Conservation (phyloP, 2,797 vertebrate species). For the Bovichtus variegatus region DNA sequence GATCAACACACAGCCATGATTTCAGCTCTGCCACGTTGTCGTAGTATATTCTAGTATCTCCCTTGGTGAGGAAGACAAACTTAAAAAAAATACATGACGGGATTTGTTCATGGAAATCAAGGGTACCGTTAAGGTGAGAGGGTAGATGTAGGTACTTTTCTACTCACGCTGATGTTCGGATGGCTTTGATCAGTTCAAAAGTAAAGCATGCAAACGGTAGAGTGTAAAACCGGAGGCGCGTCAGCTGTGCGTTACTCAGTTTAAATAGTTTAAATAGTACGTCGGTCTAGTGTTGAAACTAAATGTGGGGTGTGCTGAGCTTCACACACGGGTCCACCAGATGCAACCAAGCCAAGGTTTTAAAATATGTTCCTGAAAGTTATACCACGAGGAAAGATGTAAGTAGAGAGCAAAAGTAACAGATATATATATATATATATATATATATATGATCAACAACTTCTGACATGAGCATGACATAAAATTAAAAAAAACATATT, state of each 20-base stretch:
- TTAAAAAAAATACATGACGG: conserved; percentile 55
- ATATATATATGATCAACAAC: too few species aligned
- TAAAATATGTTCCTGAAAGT: too few species aligned
- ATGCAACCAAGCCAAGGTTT: too few species aligned
- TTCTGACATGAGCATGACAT: too few species aligned
- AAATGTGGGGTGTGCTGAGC: background rate
- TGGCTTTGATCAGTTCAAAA: conserved; percentile 53
- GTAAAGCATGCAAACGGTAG: conserved; percentile 23
- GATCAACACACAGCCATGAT: conserved; percentile 44
- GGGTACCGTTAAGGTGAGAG: conserved; percentile 54
- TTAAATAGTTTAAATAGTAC: conserved; percentile 1
- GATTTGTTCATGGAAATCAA: conserved; percentile 72
- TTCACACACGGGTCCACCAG: conserved; percentile 20
- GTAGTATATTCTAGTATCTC: conserved; percentile 51
- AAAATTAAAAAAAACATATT: too few species aligned
- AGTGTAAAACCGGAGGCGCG: background rate
- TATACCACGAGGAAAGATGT: too few species aligned
- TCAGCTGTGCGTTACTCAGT: conserved; percentile 1
- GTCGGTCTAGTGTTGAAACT: too few species aligned
- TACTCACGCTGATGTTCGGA: conserved; percentile 35
- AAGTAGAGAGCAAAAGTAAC: too few species aligned
- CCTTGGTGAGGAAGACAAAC: conserved; percentile 51
- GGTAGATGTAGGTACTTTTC: conserved; percentile 45
- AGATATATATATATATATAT: too few species aligned
- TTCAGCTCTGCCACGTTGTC: conserved; percentile 55